Percentiles rank a stretch among this genome's conserved stretches.
These are phyloP conservation scores for Holacanthella duospinosa DNA, from an alignment of 2,888 invertebrate genomes.

Conservation along the genomic window DNA sequence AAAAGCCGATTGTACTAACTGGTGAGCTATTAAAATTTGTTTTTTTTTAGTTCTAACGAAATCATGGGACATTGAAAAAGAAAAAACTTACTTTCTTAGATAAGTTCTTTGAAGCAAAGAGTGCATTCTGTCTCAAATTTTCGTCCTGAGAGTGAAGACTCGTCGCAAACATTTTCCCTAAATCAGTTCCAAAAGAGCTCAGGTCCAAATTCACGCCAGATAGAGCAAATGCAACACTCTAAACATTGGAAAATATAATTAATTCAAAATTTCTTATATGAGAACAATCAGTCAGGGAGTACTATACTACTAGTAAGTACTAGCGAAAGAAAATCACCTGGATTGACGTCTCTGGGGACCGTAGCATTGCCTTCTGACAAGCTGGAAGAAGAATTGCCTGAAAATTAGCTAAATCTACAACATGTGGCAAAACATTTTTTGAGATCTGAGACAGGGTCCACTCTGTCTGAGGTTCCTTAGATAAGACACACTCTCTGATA, in stretches of 20 bases:
- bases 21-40: background rate
- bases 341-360: slow-evolving; percentile 64
- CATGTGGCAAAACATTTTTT: slow-evolving; percentile 53
- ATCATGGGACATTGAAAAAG: too few species aligned
- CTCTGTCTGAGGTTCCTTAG: slow-evolving; percentile 60
- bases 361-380: slow-evolving; percentile 77
- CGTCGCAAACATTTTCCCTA: slow-evolving; percentile 65
- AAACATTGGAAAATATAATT: slow-evolving; percentile 35
- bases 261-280: too few species aligned
- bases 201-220: slow-evolving; percentile 61
- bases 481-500: slow-evolving; percentile 64
- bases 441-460: slow-evolving; percentile 57
- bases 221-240: slow-evolving; percentile 66
- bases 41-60: too few species aligned
- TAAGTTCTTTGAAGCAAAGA: slow-evolving; percentile 58
- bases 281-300: background rate
- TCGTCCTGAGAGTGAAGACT: slow-evolving; percentile 76
- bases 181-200: slow-evolving; percentile 62
- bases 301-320: background rate
- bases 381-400: slow-evolving; percentile 65
- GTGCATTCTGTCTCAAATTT: slow-evolving; percentile 60
- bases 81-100: slow-evolving; percentile 42
- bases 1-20: background rate
- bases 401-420: slow-evolving; percentile 56
- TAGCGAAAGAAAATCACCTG: slow-evolving; percentile 23